Percentiles rank a stretch among this genome's conserved stretches.
phyloP scores from a whole-genome alignment of 37 sponge, comb jelly and placozoan genomes.

The Ephydatia muelleri region DNA sequence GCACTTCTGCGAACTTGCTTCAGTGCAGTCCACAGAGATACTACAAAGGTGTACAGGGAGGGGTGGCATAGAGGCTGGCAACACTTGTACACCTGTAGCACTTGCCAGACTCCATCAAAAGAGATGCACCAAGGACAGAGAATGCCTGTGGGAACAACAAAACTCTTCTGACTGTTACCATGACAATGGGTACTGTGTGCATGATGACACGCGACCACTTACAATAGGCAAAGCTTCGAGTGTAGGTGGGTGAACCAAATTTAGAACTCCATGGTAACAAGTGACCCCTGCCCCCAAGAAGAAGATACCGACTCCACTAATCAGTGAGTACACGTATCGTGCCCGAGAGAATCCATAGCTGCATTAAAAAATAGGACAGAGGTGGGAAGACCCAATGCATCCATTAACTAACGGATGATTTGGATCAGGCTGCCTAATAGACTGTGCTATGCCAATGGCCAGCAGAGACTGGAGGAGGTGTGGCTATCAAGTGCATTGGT shows the following conservation, averaged over 20 bases:
- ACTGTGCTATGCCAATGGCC: conserved; percentile 91
- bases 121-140: conserved; percentile 79
- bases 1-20: conserved; percentile 85
- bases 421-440: conserved; percentile 88
- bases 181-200: neutral
- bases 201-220: neutral
- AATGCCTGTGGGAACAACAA: conserved; percentile 64
- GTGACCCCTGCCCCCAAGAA: conserved; percentile 95
- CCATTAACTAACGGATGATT: conserved; percentile 86
- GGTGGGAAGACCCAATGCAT: neutral
- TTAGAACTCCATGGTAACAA: conserved; percentile 88
- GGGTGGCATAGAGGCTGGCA: neutral
- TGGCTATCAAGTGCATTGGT: neutral
- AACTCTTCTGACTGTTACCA: conserved; percentile 1
- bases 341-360: conserved; percentile 93
- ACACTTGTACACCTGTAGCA: neutral
- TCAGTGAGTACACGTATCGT: conserved; percentile 94
- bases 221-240: conserved; percentile 80
- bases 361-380: neutral
- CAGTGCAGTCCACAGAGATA: conserved; percentile 79
- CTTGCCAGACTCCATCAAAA: conserved; percentile 82
- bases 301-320: conserved; percentile 97
- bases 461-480: conserved; percentile 69
- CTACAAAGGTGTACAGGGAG: conserved; percentile 31
- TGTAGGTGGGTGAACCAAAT: conserved; percentile 79